Percentiles rank a stretch among this genome's conserved stretches.
phyloP scores from a whole-genome alignment of 2,888 invertebrate species.

The Syrphus vitripennis region DNA sequence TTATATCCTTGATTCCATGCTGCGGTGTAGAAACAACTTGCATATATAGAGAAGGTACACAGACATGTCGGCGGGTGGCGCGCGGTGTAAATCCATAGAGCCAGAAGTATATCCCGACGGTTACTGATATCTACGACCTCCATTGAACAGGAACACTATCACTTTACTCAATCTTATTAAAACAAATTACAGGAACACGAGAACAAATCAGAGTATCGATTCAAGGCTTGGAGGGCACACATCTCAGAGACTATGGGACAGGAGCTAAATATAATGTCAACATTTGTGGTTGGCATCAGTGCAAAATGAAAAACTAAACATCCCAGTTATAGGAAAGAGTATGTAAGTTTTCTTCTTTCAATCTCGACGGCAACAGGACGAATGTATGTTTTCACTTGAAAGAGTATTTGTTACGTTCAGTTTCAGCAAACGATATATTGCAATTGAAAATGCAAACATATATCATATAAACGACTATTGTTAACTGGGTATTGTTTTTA shows the following conservation, averaged over 20 bases:
- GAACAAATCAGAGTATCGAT: conserved; percentile 44
- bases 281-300: conserved; percentile 60
- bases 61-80: too few relatives aligned
- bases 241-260: background rate
- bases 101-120: conserved; percentile 36
- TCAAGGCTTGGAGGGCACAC: background rate
- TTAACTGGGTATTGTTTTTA: conserved; percentile 30
- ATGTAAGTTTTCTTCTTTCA: background rate
- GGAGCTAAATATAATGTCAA: conserved; percentile 65
- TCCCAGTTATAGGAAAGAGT: background rate
- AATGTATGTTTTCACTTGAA: conserved; percentile 21
- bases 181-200: conserved; percentile 67
- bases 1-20: background rate
- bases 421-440: conserved; percentile 21
- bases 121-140: conserved; percentile 62
- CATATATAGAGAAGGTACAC: background rate
- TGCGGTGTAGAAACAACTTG: background rate
- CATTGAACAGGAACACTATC: conserved; percentile 66
- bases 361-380: conserved; percentile 16
- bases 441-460: conserved; percentile 22
- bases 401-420: conserved; percentile 40
- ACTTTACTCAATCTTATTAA: conserved; percentile 70
- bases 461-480: background rate
- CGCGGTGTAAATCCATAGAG: background rate
- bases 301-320: background rate